Percentiles rank a stretch among this genome's conserved stretches.
phyloP scores from a whole-genome alignment of 2,888 invertebrate species.

The Cheilosia urbana region DNA sequence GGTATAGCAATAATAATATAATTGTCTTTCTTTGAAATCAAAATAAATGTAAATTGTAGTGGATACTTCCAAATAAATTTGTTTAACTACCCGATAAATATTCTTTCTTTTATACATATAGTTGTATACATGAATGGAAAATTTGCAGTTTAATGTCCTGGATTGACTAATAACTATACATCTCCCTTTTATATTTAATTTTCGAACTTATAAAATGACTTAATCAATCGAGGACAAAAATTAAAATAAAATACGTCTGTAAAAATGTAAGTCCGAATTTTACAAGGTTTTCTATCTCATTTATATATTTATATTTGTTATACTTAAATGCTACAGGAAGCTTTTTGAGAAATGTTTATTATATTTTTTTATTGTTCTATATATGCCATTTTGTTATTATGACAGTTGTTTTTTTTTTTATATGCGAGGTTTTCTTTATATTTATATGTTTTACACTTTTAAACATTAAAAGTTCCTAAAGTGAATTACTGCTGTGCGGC shows the following conservation, averaged over 20 bases:
- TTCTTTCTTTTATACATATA: conserved; percentile 11
- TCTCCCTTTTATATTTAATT: background rate
- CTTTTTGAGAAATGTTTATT: conserved; percentile 56
- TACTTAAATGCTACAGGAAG: conserved; percentile 68
- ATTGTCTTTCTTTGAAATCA: conserved; percentile 42
- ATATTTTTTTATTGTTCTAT: conserved; percentile 16
- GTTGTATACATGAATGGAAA: conserved; percentile 47
- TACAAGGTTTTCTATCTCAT: background rate
- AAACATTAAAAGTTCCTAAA: conserved; percentile 38
- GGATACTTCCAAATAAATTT: background rate
- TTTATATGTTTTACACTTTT: conserved; percentile 20
- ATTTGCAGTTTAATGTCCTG: conserved; percentile 36
- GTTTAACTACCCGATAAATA: conserved; percentile 15
- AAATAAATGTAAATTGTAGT: conserved; percentile 22
- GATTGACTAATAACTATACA: conserved; percentile 19
- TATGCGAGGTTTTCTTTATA: conserved; percentile 54
- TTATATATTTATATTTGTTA: conserved; percentile 2
- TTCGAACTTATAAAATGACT: conserved; percentile 43
- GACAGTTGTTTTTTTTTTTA: conserved; percentile 29
- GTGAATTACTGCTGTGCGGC: background rate
- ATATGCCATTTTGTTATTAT: conserved; percentile 4
- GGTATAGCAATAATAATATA: conserved; percentile 50
- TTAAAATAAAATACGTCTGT: background rate
- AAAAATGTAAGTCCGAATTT: conserved; percentile 19
- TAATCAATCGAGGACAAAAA: conserved; percentile 22